Evolutionary conservation across 2,888 invertebrate species (phyloP).

Genomic region (Philonicus albiceps): DNA sequence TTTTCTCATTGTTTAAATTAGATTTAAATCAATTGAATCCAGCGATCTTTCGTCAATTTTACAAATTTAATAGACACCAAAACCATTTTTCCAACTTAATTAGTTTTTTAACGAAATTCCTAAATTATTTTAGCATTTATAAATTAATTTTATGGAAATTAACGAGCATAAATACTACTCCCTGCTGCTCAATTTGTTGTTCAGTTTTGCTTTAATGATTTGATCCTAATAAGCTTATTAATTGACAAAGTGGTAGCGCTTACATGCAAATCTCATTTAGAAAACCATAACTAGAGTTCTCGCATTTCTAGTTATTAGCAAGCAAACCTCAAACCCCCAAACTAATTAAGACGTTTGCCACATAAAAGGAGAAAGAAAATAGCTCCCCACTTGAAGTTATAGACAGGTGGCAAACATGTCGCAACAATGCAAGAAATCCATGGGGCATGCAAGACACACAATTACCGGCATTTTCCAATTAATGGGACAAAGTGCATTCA

Average conservation of each 20-base stretch:
- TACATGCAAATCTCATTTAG: neutral
- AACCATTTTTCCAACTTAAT: too few relatives aligned
- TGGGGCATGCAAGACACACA: neutral
- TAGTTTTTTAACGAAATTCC: too few relatives aligned
- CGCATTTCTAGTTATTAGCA: neutral
- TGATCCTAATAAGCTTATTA: neutral
- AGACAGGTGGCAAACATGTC: conserved; percentile 19
- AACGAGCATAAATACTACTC: neutral
- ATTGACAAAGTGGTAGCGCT: neutral
- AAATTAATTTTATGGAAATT: neutral
- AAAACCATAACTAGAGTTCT: neutral
- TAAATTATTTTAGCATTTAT: too few relatives aligned
- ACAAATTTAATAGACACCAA: too few relatives aligned
- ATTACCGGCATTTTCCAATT: conserved; percentile 28
- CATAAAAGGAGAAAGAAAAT: neutral
- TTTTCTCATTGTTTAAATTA: too few relatives aligned
- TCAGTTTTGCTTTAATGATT: neutral
- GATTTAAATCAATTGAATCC: too few relatives aligned
- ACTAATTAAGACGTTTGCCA: conserved; percentile 20
- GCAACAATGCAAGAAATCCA: conserved; percentile 17
- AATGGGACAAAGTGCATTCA: conserved; percentile 23
- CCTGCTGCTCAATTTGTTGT: neutral
- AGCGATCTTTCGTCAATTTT: too few relatives aligned
- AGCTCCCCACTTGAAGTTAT: neutral
- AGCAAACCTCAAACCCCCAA: neutral